A percentile compares a stretch with the other conserved stretches of the same genome.
These are phyloP conservation scores for Euwallacea similis DNA, from an alignment of 1,140 invertebrate genomes.

Conservation along the genomic window DNA sequence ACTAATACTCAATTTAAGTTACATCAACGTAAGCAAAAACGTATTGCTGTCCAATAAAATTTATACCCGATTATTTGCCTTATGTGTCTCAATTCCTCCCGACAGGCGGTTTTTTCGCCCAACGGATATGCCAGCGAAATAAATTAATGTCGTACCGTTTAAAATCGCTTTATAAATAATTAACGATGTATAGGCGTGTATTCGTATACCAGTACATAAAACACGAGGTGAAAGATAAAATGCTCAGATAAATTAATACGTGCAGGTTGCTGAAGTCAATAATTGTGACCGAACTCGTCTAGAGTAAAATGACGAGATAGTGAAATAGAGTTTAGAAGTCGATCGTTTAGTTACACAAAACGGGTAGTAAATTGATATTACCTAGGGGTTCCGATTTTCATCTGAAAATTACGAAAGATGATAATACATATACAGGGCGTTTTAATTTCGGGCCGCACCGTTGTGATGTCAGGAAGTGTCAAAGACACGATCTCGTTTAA, in stretches of 20 bases:
- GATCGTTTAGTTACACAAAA: no score
- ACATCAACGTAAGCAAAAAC: neutral
- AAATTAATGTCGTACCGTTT: constrained; percentile 32
- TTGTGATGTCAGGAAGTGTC: no score
- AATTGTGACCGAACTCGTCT: no score
- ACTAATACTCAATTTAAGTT: no score
- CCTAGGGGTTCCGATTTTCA: no score
- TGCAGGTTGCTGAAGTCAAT: neutral
- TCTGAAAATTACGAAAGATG: no score
- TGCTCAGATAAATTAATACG: constrained; percentile 1
- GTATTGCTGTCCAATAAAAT: constrained; percentile 22
- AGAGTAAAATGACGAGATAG: no score
- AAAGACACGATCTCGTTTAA: no score
- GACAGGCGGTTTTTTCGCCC: neutral
- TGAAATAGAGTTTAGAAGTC: no score
- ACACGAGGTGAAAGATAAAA: constrained; percentile 31
- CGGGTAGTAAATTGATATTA: no score
- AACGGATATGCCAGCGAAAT: constrained; percentile 30
- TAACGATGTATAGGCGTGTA: constrained; percentile 36
- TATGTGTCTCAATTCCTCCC: constrained; percentile 31
- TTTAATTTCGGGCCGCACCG: no score
- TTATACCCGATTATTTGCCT: constrained; percentile 35
- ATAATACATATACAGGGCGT: no score
- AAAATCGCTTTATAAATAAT: constrained; percentile 39
- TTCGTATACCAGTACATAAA: constrained; percentile 28